Conservation (phyloP, 1,140 invertebrate genomes). For the Conus ventricosus region DNA sequence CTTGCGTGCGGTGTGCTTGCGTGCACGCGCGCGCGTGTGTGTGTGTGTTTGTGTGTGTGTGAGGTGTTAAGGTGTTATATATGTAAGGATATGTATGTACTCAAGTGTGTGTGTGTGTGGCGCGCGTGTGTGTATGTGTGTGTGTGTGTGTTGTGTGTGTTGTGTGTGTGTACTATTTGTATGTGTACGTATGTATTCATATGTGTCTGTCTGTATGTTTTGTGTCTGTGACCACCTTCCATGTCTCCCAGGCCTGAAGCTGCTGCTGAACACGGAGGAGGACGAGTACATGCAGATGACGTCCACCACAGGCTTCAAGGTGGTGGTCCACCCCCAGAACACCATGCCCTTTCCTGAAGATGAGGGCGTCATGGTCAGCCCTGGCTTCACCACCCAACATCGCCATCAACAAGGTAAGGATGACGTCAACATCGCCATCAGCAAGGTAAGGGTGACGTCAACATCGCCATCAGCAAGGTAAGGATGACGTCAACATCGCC, state of each 20-base stretch:
- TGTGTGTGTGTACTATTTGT: no score
- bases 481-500: not conserved
- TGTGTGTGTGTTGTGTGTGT: no score
- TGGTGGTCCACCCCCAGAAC: not conserved
- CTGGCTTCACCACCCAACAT: constrained; percentile 22
- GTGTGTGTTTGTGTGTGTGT: no score
- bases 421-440: not conserved
- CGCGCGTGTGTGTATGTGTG: no score
- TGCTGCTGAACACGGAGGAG: constrained; percentile 12
- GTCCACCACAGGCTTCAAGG: not conserved
- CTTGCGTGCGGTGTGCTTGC: no score
- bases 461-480: constrained; percentile 6
- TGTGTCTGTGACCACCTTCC: not conserved
- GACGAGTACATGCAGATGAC: not conserved
- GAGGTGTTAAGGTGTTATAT: no score
- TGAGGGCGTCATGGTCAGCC: constrained; percentile 16
- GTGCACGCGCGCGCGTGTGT: no score
- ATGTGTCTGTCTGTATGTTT: not conserved
- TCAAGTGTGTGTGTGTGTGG: no score
- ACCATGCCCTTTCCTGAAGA: constrained; percentile 26
- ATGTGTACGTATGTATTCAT: no score
- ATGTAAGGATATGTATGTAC: no score
- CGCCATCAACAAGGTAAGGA: constrained; percentile 15
- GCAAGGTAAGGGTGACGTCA: not conserved
- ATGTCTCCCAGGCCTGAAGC: not conserved